Evolutionary conservation across 1,140 invertebrate species (phyloP).

Genomic region (Cephus cinctus): DNA sequence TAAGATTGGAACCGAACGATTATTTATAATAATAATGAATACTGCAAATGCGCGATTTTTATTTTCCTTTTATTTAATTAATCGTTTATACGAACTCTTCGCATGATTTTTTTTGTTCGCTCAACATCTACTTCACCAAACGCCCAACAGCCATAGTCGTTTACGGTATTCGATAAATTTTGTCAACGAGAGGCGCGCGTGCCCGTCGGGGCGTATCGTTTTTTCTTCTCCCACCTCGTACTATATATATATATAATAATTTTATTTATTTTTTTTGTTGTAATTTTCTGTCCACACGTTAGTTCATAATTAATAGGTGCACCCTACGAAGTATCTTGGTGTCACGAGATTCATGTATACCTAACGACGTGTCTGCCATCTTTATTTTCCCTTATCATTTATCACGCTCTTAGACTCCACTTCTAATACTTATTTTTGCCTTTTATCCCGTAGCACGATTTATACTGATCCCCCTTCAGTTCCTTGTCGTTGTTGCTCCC

Average conservation of each 20-base stretch:
- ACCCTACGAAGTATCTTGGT: slow-evolving; percentile 24
- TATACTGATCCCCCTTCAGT: too few relatives aligned
- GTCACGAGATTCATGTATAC: slow-evolving; percentile 22
- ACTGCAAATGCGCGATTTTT: slow-evolving; percentile 42
- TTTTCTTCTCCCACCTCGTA: slow-evolving; percentile 11
- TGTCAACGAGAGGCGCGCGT: too few relatives aligned
- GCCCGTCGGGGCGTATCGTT: slow-evolving; percentile 11
- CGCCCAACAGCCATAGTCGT: too few relatives aligned
- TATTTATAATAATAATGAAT: slow-evolving; percentile 40
- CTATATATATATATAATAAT: neutral
- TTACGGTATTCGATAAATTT: too few relatives aligned
- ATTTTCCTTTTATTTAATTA: slow-evolving; percentile 31
- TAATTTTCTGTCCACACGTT: slow-evolving; percentile 27
- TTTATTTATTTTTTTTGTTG: slow-evolving; percentile 29
- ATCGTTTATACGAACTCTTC: slow-evolving; percentile 13
- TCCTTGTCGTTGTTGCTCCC: too few relatives aligned
- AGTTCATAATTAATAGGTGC: slow-evolving; percentile 23
- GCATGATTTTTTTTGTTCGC: slow-evolving; percentile 25
- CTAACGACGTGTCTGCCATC: slow-evolving; percentile 5
- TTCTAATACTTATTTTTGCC: too few relatives aligned
- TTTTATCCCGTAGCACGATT: too few relatives aligned
- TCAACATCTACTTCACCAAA: too few relatives aligned
- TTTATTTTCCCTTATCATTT: slow-evolving; percentile 8
- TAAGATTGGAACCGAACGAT: slow-evolving; percentile 42
- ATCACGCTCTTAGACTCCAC: too few relatives aligned